A percentile compares a stretch with the other conserved stretches of the same genome.
phyloP scores from a whole-genome alignment of 1,140 invertebrate species.

The Chlorops oryzae region DNA sequence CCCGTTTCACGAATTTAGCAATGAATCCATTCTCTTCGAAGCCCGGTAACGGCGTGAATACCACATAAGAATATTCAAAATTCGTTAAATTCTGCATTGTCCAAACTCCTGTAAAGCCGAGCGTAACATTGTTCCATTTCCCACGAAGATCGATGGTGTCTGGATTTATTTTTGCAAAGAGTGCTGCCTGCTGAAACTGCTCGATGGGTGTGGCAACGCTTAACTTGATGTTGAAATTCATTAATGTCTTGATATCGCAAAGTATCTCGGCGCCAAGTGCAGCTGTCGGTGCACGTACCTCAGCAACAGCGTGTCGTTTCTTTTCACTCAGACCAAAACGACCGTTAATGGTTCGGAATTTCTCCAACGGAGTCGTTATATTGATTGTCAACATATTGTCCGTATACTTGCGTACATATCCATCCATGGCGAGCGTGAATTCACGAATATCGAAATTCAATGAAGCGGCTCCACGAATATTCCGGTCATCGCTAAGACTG shows the following conservation, averaged over 20 bases:
- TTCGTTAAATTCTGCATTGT: constrained; percentile 61
- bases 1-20: constrained; percentile 55
- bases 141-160: constrained; percentile 59
- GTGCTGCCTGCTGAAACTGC: constrained; percentile 56
- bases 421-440: constrained; percentile 58
- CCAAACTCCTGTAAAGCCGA: constrained; percentile 71
- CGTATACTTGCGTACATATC: constrained; percentile 57
- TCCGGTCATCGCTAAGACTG: constrained; percentile 53
- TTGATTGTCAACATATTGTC: constrained; percentile 64
- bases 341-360: constrained; percentile 57
- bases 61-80: constrained; percentile 69
- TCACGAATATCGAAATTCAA: constrained; percentile 63
- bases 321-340: constrained; percentile 64
- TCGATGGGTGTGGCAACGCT: constrained; percentile 66
- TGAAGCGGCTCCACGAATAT: constrained; percentile 59
- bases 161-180: constrained; percentile 30
- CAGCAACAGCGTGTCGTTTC: constrained; percentile 63
- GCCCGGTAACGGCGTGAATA: constrained; percentile 67
- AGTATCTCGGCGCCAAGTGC: constrained; percentile 63
- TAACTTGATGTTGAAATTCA: constrained; percentile 66
- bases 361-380: constrained; percentile 63
- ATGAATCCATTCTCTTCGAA: constrained; percentile 69
- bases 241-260: constrained; percentile 52
- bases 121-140: constrained; percentile 65
- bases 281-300: constrained; percentile 58